phyloP scores from a whole-genome alignment of 2,797 vertebrate genomes.

The Enteromius treurensis region DNA sequence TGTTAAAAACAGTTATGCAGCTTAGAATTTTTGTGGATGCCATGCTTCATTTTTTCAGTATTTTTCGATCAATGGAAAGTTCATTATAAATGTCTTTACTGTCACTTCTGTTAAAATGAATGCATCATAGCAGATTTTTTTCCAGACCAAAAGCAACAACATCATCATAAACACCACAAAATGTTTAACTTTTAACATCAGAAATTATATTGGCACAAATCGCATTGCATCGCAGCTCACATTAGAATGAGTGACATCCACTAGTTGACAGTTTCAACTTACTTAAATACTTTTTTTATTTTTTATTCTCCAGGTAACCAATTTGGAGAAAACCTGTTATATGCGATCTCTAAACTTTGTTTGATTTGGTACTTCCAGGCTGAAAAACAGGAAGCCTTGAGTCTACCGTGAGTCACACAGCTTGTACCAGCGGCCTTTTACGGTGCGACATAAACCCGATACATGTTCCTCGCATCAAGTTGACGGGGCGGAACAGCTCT shows the following conservation, averaged over 20 bases:
- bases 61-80: neutral
- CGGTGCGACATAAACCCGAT: constrained; percentile 42
- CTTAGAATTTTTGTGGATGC: neutral
- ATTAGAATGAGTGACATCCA: neutral
- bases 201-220: neutral
- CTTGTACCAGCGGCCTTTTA: constrained; percentile 30
- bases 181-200: neutral
- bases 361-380: constrained; percentile 25
- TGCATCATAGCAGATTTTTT: neutral
- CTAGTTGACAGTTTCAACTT: neutral
- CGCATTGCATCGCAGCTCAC: too few species aligned
- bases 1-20: neutral
- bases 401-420: constrained; percentile 20
- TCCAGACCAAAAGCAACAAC: neutral
- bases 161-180: neutral
- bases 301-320: neutral
- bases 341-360: neutral
- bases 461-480: constrained; percentile 35
- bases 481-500: constrained; percentile 31
- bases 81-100: neutral
- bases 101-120: neutral
- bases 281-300: too few species aligned
- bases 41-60: neutral
- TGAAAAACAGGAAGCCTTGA: constrained; percentile 11
- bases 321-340: neutral